Percentiles rank a stretch among this genome's conserved stretches.
Conservation (phyloP, 2,113 vertebrate species). For the Fulica atra region DNA sequence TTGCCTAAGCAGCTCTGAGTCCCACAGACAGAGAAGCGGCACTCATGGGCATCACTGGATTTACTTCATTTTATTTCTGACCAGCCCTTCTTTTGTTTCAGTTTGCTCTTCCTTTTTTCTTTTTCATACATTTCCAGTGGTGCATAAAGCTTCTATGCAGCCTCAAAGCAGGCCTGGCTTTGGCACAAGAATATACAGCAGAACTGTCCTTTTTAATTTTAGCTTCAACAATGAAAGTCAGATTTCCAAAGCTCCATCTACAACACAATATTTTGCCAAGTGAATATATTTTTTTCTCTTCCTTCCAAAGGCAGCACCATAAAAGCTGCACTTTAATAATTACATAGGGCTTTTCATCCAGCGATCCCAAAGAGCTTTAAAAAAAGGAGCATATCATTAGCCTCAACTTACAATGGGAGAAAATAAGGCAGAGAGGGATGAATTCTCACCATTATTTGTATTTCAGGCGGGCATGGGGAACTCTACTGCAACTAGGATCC, state of each 20-base stretch:
- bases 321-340: conserved; percentile 45
- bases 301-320: neutral
- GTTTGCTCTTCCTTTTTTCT: neutral
- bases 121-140: neutral
- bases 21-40: neutral
- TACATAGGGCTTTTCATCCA: conserved; percentile 25
- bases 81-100: neutral
- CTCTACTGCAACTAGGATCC: neutral
- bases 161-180: neutral
- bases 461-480: neutral
- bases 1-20: neutral
- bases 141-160: neutral
- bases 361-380: neutral
- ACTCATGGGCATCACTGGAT: neutral
- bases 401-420: neutral
- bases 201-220: conserved; percentile 18
- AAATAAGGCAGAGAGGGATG: neutral
- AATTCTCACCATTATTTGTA: neutral
- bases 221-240: conserved; percentile 24
- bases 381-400: conserved; percentile 8
- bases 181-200: neutral
- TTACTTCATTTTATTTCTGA: neutral
- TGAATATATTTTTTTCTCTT: neutral
- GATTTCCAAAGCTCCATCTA: conserved; percentile 20
- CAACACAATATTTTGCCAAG: conserved; percentile 23